Base-by-base conservation (phyloP, 2,797 vertebrate genomes). In the Melopsittacus undulatus region DNA sequence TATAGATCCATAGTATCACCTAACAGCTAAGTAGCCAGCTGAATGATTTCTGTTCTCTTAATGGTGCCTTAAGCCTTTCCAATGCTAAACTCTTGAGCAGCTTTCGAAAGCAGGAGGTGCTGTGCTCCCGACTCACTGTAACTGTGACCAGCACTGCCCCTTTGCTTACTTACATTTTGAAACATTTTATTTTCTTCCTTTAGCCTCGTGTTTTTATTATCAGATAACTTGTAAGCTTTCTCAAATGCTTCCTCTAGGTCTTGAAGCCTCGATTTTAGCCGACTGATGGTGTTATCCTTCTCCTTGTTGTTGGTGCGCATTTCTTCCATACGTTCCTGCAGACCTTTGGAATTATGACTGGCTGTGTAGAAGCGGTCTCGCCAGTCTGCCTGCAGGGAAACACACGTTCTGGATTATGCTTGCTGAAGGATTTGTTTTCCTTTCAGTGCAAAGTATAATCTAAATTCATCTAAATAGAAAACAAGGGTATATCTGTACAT, bases 151-250 rank as follows among this genome's bases (percentile, higher is more conserved):
- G 10, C 17, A 23, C 0, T 3, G 2, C 8, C 30, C 19, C 0
- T 36, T 51, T 72, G 13, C 62, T 45, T 32, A 97, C 99, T 98
- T 96, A 99, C 99, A 15, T 99, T 98, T 90, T 99, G 99, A 96
- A 99, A 98, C 98, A 99, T 99, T 96, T 98, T 98, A 97, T 98
- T 98, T 96, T 99, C 99, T n/a, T 98, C 98, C 93, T 98, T 98
- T 13, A 98, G 97, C 87, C 97, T 97, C 0, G 98, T 97, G 73
- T 99, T 99, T 96, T 98, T 98, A 64, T 99, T 98, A 34, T 99
- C 98, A 0, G 98, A 98, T 32, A 99, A 98, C 85, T 97, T 98
- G 94, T 98, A 98, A 69, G 98, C 97, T 32, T 98, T 98, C 87
- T 98, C 98, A 77, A 98, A 96, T 0, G 98, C 98, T 81, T 98